These are phyloP conservation scores for Carterocephalus palaemon DNA, from an alignment of 2,888 invertebrate species.

Conservation along the genomic window DNA sequence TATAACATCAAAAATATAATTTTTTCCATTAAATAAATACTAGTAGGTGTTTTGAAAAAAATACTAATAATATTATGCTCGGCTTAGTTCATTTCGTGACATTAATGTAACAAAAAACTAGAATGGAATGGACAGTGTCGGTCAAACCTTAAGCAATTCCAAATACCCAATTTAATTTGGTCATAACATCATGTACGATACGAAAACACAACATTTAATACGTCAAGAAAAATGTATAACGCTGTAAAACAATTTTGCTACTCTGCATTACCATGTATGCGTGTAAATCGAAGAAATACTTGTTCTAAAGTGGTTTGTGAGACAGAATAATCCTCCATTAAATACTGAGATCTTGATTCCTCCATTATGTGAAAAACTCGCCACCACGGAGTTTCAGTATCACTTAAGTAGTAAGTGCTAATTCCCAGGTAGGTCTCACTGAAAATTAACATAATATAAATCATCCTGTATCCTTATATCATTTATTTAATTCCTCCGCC, in stretches of 20 bases:
- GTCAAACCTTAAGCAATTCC: conserved; percentile 1
- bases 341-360: conserved; percentile 69
- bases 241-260: neutral
- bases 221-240: neutral
- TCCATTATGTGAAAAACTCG: conserved; percentile 84
- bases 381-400: conserved; percentile 81
- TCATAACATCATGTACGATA: neutral
- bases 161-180: neutral
- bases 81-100: too few species aligned
- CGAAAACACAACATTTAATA: conserved; percentile 20
- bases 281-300: conserved; percentile 83
- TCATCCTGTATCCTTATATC: neutral
- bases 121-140: conserved; percentile 10
- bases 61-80: too few species aligned
- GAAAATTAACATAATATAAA: conserved; percentile 30
- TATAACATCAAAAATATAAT: conserved; percentile 19
- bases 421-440: conserved; percentile 85
- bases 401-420: conserved; percentile 83
- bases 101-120: conserved; percentile 1
- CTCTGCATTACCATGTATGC: conserved; percentile 43
- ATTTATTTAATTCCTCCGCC: too few species aligned
- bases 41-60: too few species aligned
- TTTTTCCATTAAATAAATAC: conserved; percentile 9
- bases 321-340: conserved; percentile 88
- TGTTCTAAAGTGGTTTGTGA: conserved; percentile 90